Evolutionary conservation across 2,888 invertebrate species (phyloP).

Genomic region (Ernsta delagoae): DNA sequence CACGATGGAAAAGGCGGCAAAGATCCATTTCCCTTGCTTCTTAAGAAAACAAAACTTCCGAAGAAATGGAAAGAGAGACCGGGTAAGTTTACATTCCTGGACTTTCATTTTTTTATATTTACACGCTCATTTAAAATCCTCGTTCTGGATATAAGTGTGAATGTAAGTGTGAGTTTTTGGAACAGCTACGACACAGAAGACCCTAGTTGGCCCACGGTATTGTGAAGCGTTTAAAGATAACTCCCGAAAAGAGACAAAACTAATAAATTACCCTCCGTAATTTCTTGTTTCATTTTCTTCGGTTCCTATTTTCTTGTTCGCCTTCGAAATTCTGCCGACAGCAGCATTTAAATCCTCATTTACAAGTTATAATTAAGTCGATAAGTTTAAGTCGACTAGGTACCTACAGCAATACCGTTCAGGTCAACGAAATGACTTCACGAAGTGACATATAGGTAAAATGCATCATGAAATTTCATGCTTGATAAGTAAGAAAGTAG

Average conservation of each 20-base stretch:
- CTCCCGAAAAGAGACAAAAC: background rate
- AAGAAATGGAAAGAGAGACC: constrained; percentile 88
- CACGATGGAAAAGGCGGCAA: constrained; percentile 89
- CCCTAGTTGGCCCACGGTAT: too few relatives aligned
- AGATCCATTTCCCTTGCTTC: constrained; percentile 90
- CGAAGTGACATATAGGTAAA: constrained; percentile 36
- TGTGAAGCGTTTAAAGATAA: too few relatives aligned
- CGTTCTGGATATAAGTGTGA: too few relatives aligned
- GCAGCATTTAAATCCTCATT: constrained; percentile 24
- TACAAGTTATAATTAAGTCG: constrained; percentile 33
- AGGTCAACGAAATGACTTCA: constrained; percentile 19
- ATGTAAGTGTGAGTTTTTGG: too few relatives aligned
- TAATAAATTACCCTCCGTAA: constrained; percentile 30
- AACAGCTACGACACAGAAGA: too few relatives aligned
- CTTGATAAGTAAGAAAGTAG: background rate
- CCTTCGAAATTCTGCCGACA: constrained; percentile 27
- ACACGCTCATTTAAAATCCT: too few relatives aligned
- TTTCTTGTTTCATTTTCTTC: constrained; percentile 8
- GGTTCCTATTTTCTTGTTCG: constrained; percentile 21
- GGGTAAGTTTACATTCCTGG: constrained; percentile 53
- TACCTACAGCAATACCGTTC: constrained; percentile 17
- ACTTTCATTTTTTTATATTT: background rate
- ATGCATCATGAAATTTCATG: constrained; percentile 31
- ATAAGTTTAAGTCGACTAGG: constrained; percentile 18
- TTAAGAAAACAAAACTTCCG: constrained; percentile 91